Conservation (phyloP, 2,888 invertebrate species). For the Cynaeus angustus region DNA sequence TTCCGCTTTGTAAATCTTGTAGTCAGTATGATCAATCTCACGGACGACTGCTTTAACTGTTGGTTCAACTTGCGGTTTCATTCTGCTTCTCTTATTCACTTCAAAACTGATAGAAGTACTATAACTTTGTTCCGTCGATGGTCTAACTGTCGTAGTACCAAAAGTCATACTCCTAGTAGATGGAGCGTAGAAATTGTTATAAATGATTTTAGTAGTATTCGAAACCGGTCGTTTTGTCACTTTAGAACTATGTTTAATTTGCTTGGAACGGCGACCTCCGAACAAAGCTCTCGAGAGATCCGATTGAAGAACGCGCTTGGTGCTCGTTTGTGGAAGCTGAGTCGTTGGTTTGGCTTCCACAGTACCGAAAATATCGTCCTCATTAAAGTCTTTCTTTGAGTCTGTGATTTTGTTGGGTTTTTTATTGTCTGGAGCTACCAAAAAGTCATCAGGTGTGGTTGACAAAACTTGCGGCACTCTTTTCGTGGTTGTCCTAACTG, state of each 20-base stretch:
- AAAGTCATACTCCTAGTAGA: conserved; percentile 53
- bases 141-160: conserved; percentile 50
- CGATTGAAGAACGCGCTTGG: conserved; percentile 54
- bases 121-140: conserved; percentile 72
- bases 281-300: conserved; percentile 59
- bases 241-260: conserved; percentile 44
- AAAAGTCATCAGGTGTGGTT: neutral
- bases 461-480: neutral
- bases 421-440: conserved; percentile 3
- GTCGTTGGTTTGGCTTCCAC: conserved; percentile 25
- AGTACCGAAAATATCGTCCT: conserved; percentile 64
- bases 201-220: conserved; percentile 61
- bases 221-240: conserved; percentile 31
- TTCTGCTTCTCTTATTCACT: conserved; percentile 69
- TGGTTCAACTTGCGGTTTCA: conserved; percentile 27
- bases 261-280: conserved; percentile 49
- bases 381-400: conserved; percentile 35
- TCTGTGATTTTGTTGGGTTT: neutral
- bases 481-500: neutral
- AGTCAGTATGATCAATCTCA: conserved; percentile 52
- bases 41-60: conserved; percentile 54
- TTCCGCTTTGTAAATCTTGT: conserved; percentile 60
- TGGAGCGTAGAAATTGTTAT: conserved; percentile 63
- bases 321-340: conserved; percentile 36
- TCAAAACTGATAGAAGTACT: conserved; percentile 74